These are phyloP conservation scores for Melanargia galathea DNA, from an alignment of 2,888 invertebrate species.

Conservation along the genomic window DNA sequence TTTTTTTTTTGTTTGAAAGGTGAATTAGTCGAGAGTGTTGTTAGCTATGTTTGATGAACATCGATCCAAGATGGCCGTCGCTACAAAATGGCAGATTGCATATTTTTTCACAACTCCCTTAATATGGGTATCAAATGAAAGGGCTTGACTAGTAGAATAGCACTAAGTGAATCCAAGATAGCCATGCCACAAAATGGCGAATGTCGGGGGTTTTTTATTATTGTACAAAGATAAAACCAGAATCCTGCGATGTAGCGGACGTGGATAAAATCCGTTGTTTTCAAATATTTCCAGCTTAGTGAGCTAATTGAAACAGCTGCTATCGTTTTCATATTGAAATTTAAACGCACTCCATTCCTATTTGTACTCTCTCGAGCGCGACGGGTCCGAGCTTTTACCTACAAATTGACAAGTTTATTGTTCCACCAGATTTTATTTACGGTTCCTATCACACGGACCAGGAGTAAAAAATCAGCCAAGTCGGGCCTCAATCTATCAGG, in stretches of 20 bases:
- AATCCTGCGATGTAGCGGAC: not conserved
- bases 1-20: too few species aligned
- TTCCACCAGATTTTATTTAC: not conserved
- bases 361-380: conserved; percentile 1
- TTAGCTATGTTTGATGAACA: too few species aligned
- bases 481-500: too few species aligned
- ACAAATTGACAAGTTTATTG: conserved; percentile 13
- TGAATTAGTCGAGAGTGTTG: too few species aligned
- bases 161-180: not conserved
- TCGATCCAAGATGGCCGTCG: too few species aligned
- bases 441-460: not conserved
- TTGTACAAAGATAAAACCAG: not conserved
- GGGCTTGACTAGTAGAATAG: too few species aligned
- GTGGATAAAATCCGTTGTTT: not conserved
- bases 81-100: too few species aligned
- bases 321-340: conserved; percentile 9
- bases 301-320: conserved; percentile 3
- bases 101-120: too few species aligned
- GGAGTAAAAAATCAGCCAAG: not conserved
- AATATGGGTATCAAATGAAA: too few species aligned
- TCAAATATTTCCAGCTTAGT: not conserved
- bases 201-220: too few species aligned
- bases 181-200: too few species aligned
- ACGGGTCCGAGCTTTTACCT: conserved; percentile 3
- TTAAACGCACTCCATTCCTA: conserved; percentile 2